Conservation (phyloP, 2,797 vertebrate species). For the Mormyrus hasselquistii region DNA sequence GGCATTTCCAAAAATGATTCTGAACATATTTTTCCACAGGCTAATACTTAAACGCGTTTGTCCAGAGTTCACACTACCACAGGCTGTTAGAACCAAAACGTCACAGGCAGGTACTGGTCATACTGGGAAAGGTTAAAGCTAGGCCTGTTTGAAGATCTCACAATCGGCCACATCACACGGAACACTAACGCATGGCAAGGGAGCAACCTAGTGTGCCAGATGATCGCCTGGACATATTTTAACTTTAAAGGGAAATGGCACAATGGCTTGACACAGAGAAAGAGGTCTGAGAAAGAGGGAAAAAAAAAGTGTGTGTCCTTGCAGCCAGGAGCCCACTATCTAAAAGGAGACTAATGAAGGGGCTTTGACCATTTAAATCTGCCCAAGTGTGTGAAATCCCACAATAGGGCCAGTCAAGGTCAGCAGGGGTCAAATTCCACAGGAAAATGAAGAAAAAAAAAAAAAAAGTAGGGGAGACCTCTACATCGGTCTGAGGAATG, state of each 20-base stretch:
- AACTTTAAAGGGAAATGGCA: not conserved
- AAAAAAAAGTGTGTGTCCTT: conserved; percentile 35
- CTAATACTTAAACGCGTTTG: not conserved
- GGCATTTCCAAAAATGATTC: not conserved
- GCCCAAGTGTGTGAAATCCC: conserved; percentile 66
- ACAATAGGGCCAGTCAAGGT: conserved; percentile 57
- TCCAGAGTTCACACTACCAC: not conserved
- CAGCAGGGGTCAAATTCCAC: conserved; percentile 68
- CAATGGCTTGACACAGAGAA: conserved; percentile 14
- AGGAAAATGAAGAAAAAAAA: conserved; percentile 34
- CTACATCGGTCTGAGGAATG: conserved; percentile 44
- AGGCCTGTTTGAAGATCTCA: not conserved
- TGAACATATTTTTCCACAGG: conserved; percentile 41
- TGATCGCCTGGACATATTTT: not conserved
- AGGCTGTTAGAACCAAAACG: not conserved
- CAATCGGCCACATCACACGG: not conserved
- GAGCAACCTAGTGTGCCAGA: not conserved
- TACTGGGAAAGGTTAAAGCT: not conserved
- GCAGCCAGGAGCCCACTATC: conserved; percentile 29
- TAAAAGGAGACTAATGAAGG: conserved; percentile 48
- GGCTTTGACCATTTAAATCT: conserved; percentile 56
- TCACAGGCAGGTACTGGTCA: not conserved
- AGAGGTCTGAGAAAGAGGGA: not conserved
- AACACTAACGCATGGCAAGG: not conserved
- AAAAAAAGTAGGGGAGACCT: conserved; percentile 13